These are phyloP conservation scores for Notothenia coriiceps DNA, from an alignment of 2,113 vertebrate species.

Conservation along the genomic window DNA sequence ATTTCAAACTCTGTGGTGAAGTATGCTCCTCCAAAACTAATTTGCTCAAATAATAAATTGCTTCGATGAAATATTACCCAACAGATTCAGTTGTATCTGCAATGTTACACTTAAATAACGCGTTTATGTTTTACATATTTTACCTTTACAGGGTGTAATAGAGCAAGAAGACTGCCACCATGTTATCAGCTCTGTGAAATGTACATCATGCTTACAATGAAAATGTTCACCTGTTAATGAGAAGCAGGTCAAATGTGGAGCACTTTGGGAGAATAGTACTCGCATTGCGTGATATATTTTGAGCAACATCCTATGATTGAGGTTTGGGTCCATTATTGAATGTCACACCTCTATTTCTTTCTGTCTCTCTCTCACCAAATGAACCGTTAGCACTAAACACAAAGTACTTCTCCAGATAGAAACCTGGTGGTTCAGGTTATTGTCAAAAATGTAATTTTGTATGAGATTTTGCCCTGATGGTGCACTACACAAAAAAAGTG, in stretches of 20 bases:
- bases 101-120: not conserved
- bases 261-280: too few relatives aligned
- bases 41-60: conserved; percentile 39
- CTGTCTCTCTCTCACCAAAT: too few relatives aligned
- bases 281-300: too few relatives aligned
- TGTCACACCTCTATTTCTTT: too few relatives aligned
- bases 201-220: not conserved
- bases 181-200: not conserved
- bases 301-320: too few relatives aligned
- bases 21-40: conserved; percentile 53
- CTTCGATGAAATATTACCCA: conserved; percentile 29
- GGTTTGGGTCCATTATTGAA: too few relatives aligned
- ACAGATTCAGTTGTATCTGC: conserved; percentile 22
- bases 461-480: not conserved
- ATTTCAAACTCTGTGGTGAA: conserved; percentile 59
- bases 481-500: not conserved
- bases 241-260: not conserved
- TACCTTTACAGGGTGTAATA: not conserved
- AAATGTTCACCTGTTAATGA: not conserved
- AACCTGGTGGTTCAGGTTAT: not conserved
- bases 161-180: not conserved
- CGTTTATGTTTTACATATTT: not conserved
- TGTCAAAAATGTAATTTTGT: not conserved
- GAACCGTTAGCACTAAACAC: too few relatives aligned
- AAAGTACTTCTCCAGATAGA: not conserved